Percentiles rank a stretch among this genome's conserved stretches.
Conservation (phyloP, 2,888 invertebrate genomes). For the Cephonodes hylas region DNA sequence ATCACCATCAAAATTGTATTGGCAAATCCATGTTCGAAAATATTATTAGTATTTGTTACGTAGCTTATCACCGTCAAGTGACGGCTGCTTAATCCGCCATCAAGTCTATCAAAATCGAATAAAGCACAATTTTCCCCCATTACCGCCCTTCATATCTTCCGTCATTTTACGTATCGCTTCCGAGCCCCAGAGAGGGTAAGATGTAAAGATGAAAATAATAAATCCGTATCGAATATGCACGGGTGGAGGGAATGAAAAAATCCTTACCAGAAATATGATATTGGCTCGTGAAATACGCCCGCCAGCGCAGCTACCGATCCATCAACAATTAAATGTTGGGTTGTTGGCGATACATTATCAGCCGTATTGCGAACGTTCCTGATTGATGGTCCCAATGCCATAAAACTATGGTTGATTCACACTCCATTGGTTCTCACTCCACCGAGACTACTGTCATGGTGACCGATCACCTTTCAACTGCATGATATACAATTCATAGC, state of each 20-base stretch:
- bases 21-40: slow-evolving; percentile 17
- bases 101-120: slow-evolving; percentile 80
- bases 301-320: slow-evolving; percentile 56
- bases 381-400: slow-evolving; percentile 68
- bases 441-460: slow-evolving; percentile 59
- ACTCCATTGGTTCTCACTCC: slow-evolving; percentile 50
- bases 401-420: slow-evolving; percentile 53
- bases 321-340: slow-evolving; percentile 77
- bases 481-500: slow-evolving; percentile 42
- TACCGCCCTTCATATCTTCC: slow-evolving; percentile 78
- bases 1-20: too few relatives aligned
- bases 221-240: slow-evolving; percentile 77
- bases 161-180: slow-evolving; percentile 80
- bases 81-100: slow-evolving; percentile 71
- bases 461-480: slow-evolving; percentile 54
- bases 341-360: slow-evolving; percentile 75
- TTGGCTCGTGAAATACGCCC: slow-evolving; percentile 60
- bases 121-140: slow-evolving; percentile 79
- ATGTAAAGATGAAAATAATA: slow-evolving; percentile 75
- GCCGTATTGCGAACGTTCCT: slow-evolving; percentile 62
- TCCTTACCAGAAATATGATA: slow-evolving; percentile 52
- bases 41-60: slow-evolving; percentile 36
- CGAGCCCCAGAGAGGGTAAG: slow-evolving; percentile 73
- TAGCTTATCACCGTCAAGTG: slow-evolving; percentile 46
- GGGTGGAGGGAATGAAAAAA: slow-evolving; percentile 61